Evolutionary conservation across 2,113 vertebrate genomes (phyloP).

Genomic region (Rhegmatorhina hoffmannsi): DNA sequence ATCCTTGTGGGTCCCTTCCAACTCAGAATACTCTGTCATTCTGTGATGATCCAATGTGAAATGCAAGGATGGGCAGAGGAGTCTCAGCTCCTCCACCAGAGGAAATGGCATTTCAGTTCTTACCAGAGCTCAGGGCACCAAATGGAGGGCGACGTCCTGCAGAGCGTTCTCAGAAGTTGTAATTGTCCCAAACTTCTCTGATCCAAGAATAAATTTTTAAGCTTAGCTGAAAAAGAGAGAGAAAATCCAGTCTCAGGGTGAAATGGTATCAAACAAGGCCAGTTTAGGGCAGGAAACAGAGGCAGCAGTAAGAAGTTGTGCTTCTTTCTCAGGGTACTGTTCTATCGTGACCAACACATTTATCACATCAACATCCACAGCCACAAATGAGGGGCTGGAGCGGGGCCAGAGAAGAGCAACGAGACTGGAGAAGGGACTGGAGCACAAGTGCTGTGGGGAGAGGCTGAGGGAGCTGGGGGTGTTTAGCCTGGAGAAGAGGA

Average conservation of each 20-base stretch:
- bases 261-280: not conserved
- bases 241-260: not conserved
- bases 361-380: not conserved
- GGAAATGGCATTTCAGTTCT: not conserved
- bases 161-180: not conserved
- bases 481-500: too few relatives aligned
- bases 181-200: not conserved
- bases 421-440: too few relatives aligned
- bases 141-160: rapidly evolving
- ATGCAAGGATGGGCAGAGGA: not conserved
- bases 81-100: not conserved
- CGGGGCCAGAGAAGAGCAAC: too few relatives aligned
- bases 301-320: not conserved
- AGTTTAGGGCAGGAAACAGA: not conserved
- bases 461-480: too few relatives aligned
- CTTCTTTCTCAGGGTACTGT: not conserved
- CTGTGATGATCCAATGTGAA: too few relatives aligned
- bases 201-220: rapidly evolving
- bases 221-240: not conserved
- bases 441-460: too few relatives aligned
- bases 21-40: too few relatives aligned
- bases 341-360: not conserved
- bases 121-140: not conserved
- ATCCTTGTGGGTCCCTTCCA: too few relatives aligned
- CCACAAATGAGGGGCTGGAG: not conserved